Evolutionary conservation across 2,888 invertebrate genomes (phyloP).

Genomic region (Drosophila mimica): DNA sequence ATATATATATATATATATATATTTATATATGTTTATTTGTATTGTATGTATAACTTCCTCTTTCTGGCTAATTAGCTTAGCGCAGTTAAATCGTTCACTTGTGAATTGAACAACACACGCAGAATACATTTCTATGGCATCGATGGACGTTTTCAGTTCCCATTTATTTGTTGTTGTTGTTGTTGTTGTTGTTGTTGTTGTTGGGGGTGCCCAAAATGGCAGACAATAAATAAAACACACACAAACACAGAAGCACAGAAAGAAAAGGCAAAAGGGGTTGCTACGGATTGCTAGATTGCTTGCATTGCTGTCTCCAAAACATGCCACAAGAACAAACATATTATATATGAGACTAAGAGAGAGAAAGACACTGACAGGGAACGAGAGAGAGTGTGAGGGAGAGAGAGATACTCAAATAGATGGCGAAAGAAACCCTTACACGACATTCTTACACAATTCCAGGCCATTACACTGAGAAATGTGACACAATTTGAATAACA

Average conservation of each 20-base stretch:
- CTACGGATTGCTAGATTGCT: conserved; percentile 33
- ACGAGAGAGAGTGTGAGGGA: neutral
- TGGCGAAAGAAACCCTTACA: conserved; percentile 36
- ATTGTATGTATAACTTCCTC: conserved; percentile 35
- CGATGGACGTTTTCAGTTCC: conserved; percentile 27
- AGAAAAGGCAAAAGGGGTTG: conserved; percentile 13
- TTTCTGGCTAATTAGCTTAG: conserved; percentile 75
- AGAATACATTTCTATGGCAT: conserved; percentile 71
- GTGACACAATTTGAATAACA: conserved; percentile 80
- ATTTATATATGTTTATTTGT: neutral
- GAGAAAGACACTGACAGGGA: neutral
- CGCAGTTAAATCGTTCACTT: conserved; percentile 61
- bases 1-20: neutral
- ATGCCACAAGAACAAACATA: conserved; percentile 50
- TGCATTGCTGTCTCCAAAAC: conserved; percentile 42
- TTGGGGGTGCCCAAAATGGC: conserved; percentile 58
- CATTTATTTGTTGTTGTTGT: neutral
- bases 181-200: conserved; percentile 7
- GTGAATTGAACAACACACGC: conserved; percentile 51
- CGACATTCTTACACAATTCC: conserved; percentile 66
- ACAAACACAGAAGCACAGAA: neutral
- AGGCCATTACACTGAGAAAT: conserved; percentile 80
- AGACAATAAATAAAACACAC: conserved; percentile 66
- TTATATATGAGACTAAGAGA: conserved; percentile 6
- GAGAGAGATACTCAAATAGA: neutral